Conservation (phyloP, 2,113 vertebrate genomes). For the Sialia sialis region DNA sequence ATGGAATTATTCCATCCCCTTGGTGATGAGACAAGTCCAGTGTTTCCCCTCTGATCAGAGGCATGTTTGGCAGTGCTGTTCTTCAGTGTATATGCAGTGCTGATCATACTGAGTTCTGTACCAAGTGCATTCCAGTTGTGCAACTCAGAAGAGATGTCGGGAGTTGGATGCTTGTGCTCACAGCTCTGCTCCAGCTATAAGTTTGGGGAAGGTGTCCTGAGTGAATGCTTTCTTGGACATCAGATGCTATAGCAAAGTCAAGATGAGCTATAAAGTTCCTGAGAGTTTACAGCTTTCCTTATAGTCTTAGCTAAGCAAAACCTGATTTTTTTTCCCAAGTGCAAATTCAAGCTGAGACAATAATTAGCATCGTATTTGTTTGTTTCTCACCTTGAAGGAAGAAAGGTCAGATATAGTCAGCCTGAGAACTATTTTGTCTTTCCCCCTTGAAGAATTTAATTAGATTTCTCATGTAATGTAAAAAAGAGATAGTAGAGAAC, state of each 20-base stretch:
- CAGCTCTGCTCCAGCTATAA: not conserved
- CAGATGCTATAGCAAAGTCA: not conserved
- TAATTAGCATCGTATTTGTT: conserved; percentile 39
- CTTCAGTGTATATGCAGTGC: not conserved
- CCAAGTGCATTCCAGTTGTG: not conserved
- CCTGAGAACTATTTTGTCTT: conserved; percentile 17
- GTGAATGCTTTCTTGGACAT: not conserved
- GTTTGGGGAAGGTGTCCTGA: not conserved
- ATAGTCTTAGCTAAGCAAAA: not conserved
- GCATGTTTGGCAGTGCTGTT: not conserved
- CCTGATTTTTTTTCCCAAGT: not conserved
- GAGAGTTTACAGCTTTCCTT: not conserved
- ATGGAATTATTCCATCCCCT: not conserved
- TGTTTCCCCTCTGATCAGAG: not conserved
- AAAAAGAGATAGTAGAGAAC: not conserved
- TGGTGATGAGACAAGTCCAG: not conserved
- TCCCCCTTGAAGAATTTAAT: conserved; percentile 10
- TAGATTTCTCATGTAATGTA: not conserved
- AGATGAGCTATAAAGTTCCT: not conserved
- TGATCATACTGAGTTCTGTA: not conserved
- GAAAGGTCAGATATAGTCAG: conserved; percentile 7
- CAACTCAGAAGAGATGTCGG: not conserved
- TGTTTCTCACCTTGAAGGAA: conserved; percentile 20
- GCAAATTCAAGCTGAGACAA: conserved; percentile 31
- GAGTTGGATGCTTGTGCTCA: not conserved